Percentiles rank a stretch among this genome's conserved stretches.
phyloP scores from a whole-genome alignment of 2,888 invertebrate species.

The Atrina japonica region DNA sequence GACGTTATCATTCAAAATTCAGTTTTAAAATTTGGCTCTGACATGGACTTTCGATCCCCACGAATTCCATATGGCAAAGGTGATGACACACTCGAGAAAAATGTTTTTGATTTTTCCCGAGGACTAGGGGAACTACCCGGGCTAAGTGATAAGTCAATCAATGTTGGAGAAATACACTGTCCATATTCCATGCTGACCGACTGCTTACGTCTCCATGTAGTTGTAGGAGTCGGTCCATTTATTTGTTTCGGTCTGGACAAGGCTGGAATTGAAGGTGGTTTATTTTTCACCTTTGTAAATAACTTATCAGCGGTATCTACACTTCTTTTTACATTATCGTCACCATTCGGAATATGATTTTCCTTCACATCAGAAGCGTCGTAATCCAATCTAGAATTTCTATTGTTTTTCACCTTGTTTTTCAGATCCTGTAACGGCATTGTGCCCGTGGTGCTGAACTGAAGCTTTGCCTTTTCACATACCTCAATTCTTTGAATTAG shows the following conservation, averaged over 20 bases:
- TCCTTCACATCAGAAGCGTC: background rate
- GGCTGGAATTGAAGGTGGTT: conserved; percentile 15
- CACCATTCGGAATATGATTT: background rate
- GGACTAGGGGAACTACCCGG: conserved; percentile 18
- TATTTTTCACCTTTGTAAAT: conserved; percentile 24
- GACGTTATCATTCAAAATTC: too few species aligned
- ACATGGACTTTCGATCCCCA: too few species aligned
- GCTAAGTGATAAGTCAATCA: conserved; percentile 34
- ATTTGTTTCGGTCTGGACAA: conserved; percentile 27
- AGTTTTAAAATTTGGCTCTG: too few species aligned
- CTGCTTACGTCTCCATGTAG: conserved; percentile 33
- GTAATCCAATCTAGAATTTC: conserved; percentile 6
- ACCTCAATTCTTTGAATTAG: conserved; percentile 38
- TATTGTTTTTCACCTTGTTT: background rate
- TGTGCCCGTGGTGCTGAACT: conserved; percentile 1
- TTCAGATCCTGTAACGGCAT: background rate
- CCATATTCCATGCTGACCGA: conserved; percentile 32
- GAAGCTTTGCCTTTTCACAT: conserved; percentile 37
- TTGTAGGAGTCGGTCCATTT: conserved; percentile 22
- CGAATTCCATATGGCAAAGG: too few species aligned
- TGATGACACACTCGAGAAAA: conserved; percentile 7
- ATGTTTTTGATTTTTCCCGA: conserved; percentile 23
- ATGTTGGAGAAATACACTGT: conserved; percentile 27
- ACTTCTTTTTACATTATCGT: background rate
- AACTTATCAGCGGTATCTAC: conserved; percentile 15